Evolutionary conservation across 1,140 invertebrate species (phyloP).

Genomic region (Panagrolaimus sp.): DNA sequence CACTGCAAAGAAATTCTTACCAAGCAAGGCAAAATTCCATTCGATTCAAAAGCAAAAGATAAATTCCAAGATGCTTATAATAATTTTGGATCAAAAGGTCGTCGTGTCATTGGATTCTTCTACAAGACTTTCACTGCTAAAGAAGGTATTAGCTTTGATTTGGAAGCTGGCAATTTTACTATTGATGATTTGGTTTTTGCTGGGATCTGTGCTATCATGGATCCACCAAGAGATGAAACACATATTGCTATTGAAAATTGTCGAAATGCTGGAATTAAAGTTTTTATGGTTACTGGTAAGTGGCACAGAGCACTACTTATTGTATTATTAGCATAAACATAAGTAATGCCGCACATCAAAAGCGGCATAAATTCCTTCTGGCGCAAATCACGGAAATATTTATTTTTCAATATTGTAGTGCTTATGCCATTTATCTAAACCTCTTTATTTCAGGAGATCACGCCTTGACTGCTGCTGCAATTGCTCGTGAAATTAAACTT

Average conservation of each 20-base stretch:
- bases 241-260: not conserved
- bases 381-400: no score
- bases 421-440: no score
- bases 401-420: no score
- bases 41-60: slow-evolving; percentile 20
- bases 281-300: not conserved
- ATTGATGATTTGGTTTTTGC: not conserved
- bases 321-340: no score
- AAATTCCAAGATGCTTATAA: slow-evolving; percentile 27
- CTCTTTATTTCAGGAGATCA: no score
- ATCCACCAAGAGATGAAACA: slow-evolving; percentile 1
- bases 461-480: no score
- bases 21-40: slow-evolving; percentile 33
- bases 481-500: no score
- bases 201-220: not conserved
- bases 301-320: no score
- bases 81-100: not conserved
- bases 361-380: no score
- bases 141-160: not conserved
- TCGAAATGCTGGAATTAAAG: not conserved
- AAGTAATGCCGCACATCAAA: no score
- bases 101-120: not conserved
- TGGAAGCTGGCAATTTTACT: not conserved
- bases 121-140: not conserved
- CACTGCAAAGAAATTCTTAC: slow-evolving; percentile 35